Evolutionary conservation across 2,113 vertebrate genomes (phyloP).

Genomic region (Bombycilla garrulus): DNA sequence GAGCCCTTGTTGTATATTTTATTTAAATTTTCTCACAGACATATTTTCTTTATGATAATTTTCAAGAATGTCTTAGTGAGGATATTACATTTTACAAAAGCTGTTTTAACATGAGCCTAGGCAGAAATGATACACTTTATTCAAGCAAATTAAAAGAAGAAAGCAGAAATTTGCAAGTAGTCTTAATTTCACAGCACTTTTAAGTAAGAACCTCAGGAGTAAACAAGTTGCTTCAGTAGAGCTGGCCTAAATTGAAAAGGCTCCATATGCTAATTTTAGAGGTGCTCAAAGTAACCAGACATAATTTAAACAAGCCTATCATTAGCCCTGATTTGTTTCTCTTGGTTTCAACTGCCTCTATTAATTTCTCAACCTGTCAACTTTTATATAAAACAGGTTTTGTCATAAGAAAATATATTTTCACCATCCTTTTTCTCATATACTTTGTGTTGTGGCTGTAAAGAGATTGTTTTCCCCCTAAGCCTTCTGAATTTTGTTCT

Average conservation of each 20-base stretch:
- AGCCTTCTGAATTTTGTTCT: background rate
- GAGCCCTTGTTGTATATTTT: background rate
- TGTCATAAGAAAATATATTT: background rate
- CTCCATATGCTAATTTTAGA: background rate
- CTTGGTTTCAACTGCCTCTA: background rate
- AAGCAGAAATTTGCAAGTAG: background rate
- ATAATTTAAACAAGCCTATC: background rate
- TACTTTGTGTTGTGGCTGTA: background rate
- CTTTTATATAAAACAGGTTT: background rate
- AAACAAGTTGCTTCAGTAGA: conserved; percentile 5
- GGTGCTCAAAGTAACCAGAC: background rate
- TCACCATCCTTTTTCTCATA: background rate
- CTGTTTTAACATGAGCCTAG: background rate
- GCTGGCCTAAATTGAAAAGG: background rate
- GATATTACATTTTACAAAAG: background rate
- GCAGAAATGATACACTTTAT: background rate
- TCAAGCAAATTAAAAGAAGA: background rate
- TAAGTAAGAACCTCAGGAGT: background rate
- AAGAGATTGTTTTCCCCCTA: background rate
- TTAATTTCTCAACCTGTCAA: background rate
- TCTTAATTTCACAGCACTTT: background rate
- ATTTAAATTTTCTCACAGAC: background rate
- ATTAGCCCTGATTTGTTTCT: background rate
- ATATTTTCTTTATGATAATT: background rate
- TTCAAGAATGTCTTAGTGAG: background rate